Percentiles rank a stretch among this genome's conserved stretches.
Conservation (phyloP, 2,888 invertebrate species). For the Augiades crinisus region DNA sequence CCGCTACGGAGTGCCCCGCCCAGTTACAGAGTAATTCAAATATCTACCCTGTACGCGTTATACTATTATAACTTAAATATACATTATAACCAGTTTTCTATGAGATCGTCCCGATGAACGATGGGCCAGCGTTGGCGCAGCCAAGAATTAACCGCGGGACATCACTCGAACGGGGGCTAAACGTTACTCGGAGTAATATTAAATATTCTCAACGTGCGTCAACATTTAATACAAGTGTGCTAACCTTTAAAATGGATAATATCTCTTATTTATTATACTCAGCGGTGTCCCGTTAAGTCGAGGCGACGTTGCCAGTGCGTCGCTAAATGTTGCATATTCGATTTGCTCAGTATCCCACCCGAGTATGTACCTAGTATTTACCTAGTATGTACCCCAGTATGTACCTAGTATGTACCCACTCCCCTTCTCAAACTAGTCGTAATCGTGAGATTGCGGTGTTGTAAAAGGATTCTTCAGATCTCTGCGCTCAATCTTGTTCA, state of each 20-base stretch:
- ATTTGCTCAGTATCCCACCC: too few relatives aligned
- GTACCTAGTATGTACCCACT: too few relatives aligned
- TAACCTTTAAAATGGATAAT: slow-evolving; percentile 25
- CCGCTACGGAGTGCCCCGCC: slow-evolving; percentile 51
- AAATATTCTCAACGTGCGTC: slow-evolving; percentile 26
- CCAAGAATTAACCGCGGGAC: slow-evolving; percentile 17
- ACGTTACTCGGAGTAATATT: slow-evolving; percentile 23
- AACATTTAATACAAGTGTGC: slow-evolving; percentile 27
- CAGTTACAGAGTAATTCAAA: slow-evolving; percentile 75
- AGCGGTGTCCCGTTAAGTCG: not conserved
- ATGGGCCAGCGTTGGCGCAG: slow-evolving; percentile 41
- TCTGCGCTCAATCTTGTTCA: too few relatives aligned
- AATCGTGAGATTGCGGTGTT: too few relatives aligned
- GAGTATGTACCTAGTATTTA: too few relatives aligned
- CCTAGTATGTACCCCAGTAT: too few relatives aligned
- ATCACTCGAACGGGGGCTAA: slow-evolving; percentile 18
- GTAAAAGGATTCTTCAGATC: too few relatives aligned
- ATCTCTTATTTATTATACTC: slow-evolving; percentile 20
- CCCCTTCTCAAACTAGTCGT: too few relatives aligned
- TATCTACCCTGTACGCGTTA: slow-evolving; percentile 80
- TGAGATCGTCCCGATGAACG: slow-evolving; percentile 56
- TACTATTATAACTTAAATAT: slow-evolving; percentile 70
- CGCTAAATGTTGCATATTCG: too few relatives aligned
- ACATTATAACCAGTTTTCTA: slow-evolving; percentile 67
- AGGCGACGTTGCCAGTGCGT: not conserved